Conservation (phyloP, 2,797 vertebrate genomes). For the Apogon hyalosoma region DNA sequence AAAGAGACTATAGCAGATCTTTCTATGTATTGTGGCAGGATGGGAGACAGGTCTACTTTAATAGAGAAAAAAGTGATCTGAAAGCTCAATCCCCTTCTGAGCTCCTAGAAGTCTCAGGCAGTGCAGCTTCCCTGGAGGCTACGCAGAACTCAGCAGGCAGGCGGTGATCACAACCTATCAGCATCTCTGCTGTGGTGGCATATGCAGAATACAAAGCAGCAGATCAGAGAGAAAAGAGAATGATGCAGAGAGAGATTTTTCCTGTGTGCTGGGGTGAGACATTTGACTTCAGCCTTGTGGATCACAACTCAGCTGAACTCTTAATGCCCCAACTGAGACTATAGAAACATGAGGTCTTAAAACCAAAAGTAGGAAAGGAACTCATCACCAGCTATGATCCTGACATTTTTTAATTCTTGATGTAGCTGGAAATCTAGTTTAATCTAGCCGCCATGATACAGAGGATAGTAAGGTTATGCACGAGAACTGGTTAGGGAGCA, state of each 20-base stretch:
- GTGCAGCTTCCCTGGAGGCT: conserved; percentile 45
- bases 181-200: conserved; percentile 41
- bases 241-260: conserved; percentile 29
- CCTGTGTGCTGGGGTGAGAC: conserved; percentile 25
- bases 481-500: not conserved
- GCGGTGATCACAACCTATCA: conserved; percentile 58
- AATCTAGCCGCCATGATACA: not conserved
- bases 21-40: not conserved
- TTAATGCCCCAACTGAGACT: not conserved
- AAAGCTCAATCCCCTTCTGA: conserved; percentile 29
- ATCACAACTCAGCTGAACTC: conserved; percentile 1
- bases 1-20: not conserved
- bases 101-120: conserved; percentile 46
- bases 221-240: conserved; percentile 50
- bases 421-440: not conserved
- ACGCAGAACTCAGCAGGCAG: conserved; percentile 57
- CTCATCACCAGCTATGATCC: not conserved
- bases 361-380: not conserved
- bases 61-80: conserved; percentile 13
- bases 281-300: conserved; percentile 29
- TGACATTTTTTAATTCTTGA: conserved; percentile 1
- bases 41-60: conserved; percentile 9
- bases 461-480: conserved; percentile 9
- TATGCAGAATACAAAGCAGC: conserved; percentile 59
- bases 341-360: conserved; percentile 5